Evolutionary conservation across 53 echinoderm and acorn worm genomes (phyloP).

Genomic region (Holothuria scabra): DNA sequence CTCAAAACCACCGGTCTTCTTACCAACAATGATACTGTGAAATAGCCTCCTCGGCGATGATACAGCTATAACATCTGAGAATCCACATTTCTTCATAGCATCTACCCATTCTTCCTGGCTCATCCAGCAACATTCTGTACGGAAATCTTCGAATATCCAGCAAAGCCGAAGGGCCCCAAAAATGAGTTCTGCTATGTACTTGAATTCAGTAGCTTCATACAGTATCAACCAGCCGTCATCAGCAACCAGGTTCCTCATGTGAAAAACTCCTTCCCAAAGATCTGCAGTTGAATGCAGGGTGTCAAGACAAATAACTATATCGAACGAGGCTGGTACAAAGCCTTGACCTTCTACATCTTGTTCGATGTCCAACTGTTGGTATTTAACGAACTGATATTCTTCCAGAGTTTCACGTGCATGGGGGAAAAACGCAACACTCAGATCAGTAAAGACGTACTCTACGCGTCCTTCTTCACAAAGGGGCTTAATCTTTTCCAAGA

Average conservation of each 20-base stretch:
- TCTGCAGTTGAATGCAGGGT: constrained; percentile 87
- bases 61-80: constrained; percentile 63
- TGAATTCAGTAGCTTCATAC: constrained; percentile 73
- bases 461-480: constrained; percentile 63
- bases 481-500: constrained; percentile 67
- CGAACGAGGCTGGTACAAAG: constrained; percentile 82
- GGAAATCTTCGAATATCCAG: constrained; percentile 79
- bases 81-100: constrained; percentile 63
- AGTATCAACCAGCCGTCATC: constrained; percentile 73
- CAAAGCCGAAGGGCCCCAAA: constrained; percentile 86
- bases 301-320: constrained; percentile 82
- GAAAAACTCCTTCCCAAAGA: constrained; percentile 52
- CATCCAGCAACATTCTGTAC: constrained; percentile 82
- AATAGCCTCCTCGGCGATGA: constrained; percentile 79
- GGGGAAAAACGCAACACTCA: constrained; percentile 91
- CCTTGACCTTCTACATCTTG: constrained; percentile 79
- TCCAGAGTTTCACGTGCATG: constrained; percentile 74
- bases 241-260: constrained; percentile 69
- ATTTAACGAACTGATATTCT: constrained; percentile 84
- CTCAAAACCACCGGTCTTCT: constrained; percentile 60
- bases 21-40: constrained; percentile 82
- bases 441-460: constrained; percentile 91
- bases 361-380: constrained; percentile 87
- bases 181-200: constrained; percentile 74
- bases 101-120: constrained; percentile 60